Evolutionary conservation across 2,888 invertebrate species (phyloP).

Genomic region (Scrobipalpa costella): DNA sequence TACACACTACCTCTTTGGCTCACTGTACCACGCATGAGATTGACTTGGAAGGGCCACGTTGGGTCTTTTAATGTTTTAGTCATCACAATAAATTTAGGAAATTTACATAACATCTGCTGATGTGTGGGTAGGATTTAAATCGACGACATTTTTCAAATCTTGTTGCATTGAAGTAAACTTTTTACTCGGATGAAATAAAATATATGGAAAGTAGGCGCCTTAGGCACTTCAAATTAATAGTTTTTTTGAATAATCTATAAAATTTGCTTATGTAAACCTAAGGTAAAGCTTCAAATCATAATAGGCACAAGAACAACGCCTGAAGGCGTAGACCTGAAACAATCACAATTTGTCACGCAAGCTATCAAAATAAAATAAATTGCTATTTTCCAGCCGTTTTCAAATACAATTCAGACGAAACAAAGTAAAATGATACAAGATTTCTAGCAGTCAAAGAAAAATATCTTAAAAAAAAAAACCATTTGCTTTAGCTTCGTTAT

Average conservation of each 20-base stretch:
- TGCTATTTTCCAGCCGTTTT: too few relatives aligned
- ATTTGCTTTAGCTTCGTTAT: background rate
- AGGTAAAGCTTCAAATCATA: too few relatives aligned
- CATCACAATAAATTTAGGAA: background rate
- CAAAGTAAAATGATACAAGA: background rate
- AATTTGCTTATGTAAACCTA: too few relatives aligned
- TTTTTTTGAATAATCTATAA: too few relatives aligned
- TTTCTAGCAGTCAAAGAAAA: too few relatives aligned
- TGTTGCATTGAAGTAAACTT: background rate
- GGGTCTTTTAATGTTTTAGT: background rate
- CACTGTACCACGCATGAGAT: background rate
- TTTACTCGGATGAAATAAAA: too few relatives aligned
- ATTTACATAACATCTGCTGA: background rate
- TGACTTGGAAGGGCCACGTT: background rate
- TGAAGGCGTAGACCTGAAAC: too few relatives aligned
- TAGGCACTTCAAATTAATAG: too few relatives aligned
- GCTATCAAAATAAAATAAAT: background rate
- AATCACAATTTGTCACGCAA: constrained; percentile 7
- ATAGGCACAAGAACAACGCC: too few relatives aligned
- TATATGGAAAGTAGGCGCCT: too few relatives aligned
- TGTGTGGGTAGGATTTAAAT: background rate
- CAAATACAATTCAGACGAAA: background rate
- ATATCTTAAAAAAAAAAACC: too few relatives aligned
- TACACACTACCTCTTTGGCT: background rate
- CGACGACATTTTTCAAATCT: background rate